phyloP scores from a whole-genome alignment of 2,113 vertebrate species.

The Oryzias woworae region DNA sequence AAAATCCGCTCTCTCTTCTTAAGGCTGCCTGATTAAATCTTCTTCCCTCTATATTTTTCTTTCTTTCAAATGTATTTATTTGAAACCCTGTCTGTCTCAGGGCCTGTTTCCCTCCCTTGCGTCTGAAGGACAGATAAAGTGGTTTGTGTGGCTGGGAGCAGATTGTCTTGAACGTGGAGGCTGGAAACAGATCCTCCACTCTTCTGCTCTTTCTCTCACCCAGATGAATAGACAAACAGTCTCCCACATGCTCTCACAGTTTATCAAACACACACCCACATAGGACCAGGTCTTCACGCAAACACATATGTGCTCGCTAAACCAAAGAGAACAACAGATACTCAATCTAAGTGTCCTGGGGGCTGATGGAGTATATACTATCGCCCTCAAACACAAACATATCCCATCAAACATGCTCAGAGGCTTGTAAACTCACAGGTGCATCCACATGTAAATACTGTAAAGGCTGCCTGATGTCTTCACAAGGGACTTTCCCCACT shows the following conservation, averaged over 20 bases:
- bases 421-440: conserved; percentile 68
- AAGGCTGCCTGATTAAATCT: conserved; percentile 46
- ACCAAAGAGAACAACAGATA: conserved; percentile 61
- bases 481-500: conserved; percentile 47
- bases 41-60: conserved; percentile 16
- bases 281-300: conserved; percentile 72
- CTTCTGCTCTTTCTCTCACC: conserved; percentile 60
- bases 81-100: conserved; percentile 24
- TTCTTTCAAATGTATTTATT: conserved; percentile 48
- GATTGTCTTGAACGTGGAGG: conserved; percentile 73
- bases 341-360: conserved; percentile 62
- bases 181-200: conserved; percentile 64
- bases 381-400: conserved; percentile 70
- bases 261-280: conserved; percentile 84
- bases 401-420: conserved; percentile 55
- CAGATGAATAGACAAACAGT: conserved; percentile 81
- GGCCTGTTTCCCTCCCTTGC: conserved; percentile 41
- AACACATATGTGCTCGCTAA: conserved; percentile 75
- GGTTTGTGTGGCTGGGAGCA: conserved; percentile 66
- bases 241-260: conserved; percentile 79
- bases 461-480: conserved; percentile 35
- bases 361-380: conserved; percentile 71
- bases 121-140: conserved; percentile 61
- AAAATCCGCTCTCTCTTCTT: conserved; percentile 57
- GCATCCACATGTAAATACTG: conserved; percentile 67